Conservation (phyloP, 2,113 vertebrate species). For the Rhinogobius similis region DNA sequence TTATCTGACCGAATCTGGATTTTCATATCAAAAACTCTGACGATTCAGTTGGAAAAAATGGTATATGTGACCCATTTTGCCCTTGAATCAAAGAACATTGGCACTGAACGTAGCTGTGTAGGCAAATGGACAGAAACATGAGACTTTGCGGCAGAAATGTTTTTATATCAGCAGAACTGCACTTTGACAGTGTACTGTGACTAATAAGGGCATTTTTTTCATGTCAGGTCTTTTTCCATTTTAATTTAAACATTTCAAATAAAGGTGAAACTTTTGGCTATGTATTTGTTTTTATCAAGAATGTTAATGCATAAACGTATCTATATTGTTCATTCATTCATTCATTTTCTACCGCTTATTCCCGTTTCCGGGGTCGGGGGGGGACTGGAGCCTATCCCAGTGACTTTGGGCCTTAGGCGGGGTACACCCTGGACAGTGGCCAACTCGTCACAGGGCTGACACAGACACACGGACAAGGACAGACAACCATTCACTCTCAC, state of each 20-base stretch:
- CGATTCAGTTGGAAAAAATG: slow-evolving; percentile 12
- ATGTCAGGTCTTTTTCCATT: not conserved
- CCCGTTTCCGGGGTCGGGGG: too few relatives aligned
- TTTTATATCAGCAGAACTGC: slow-evolving; percentile 35
- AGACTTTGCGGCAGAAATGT: slow-evolving; percentile 36
- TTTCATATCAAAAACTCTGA: too few relatives aligned
- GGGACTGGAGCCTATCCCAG: too few relatives aligned
- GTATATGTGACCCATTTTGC: slow-evolving; percentile 8
- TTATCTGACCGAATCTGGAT: not conserved
- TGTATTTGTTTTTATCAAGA: too few relatives aligned
- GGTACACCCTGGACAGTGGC: too few relatives aligned
- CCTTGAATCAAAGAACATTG: slow-evolving; percentile 26
- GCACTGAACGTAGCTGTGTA: slow-evolving; percentile 27
- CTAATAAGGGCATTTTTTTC: not conserved
- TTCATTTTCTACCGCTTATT: too few relatives aligned
- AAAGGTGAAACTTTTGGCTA: not conserved
- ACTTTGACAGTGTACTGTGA: slow-evolving; percentile 18
- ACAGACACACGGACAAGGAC: too few relatives aligned
- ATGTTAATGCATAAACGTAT: too few relatives aligned
- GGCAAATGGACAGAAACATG: slow-evolving; percentile 39
- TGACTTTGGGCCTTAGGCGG: too few relatives aligned
- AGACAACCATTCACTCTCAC: too few relatives aligned
- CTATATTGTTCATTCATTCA: too few relatives aligned
- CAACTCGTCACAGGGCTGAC: too few relatives aligned
- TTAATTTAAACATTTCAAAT: not conserved